These are phyloP conservation scores for Trogon melanurus DNA, from an alignment of 2,113 vertebrate species.

Conservation along the genomic window DNA sequence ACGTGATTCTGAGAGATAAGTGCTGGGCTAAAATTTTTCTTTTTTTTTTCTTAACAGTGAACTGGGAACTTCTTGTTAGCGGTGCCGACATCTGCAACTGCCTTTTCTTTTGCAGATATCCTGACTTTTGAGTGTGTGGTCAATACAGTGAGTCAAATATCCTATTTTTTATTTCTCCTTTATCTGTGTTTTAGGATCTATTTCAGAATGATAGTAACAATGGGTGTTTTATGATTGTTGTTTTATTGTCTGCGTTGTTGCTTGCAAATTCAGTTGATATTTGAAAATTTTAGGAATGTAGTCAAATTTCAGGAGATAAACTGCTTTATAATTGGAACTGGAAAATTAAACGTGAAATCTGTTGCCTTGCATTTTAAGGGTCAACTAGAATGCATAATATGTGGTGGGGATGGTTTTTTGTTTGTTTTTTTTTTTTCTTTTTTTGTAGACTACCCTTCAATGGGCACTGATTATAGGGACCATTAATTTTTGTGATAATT, in stretches of 20 bases:
- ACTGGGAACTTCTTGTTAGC: background rate
- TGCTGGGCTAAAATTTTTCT: background rate
- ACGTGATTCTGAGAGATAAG: constrained; percentile 23
- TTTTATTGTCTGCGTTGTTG: background rate
- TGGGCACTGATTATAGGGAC: background rate
- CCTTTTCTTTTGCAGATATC: background rate
- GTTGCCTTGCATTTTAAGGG: background rate
- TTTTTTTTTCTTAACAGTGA: background rate
- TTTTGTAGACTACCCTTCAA: background rate
- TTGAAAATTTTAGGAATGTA: background rate
- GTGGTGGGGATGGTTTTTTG: background rate
- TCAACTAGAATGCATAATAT: background rate
- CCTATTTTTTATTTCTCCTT: background rate
- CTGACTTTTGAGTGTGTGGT: background rate
- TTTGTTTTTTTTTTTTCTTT: background rate
- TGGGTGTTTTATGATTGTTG: background rate
- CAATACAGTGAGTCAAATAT: constrained; percentile 56
- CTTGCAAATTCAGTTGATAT: background rate
- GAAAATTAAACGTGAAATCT: background rate
- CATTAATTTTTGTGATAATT: background rate
- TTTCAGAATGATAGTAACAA: background rate
- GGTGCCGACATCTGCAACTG: background rate
- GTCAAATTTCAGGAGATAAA: background rate
- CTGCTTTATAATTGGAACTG: background rate
- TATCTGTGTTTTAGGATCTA: background rate